A percentile compares a stretch with the other conserved stretches of the same genome.
Evolutionary conservation across 1,140 invertebrate genomes (phyloP).

Genomic region (Anastrepha ludens): DNA sequence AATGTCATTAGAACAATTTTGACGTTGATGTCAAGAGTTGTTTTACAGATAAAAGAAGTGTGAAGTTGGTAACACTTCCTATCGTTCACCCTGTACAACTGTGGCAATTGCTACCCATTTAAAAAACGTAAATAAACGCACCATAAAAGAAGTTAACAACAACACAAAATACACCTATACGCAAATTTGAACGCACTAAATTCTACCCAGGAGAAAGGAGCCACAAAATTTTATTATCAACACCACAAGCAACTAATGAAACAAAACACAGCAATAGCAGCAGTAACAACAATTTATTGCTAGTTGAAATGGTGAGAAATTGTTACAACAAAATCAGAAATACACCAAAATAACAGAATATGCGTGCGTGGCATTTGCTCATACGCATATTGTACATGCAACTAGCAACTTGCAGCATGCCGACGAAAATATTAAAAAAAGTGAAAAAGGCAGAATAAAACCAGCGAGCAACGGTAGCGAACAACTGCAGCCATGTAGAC

Average conservation of each 20-base stretch:
- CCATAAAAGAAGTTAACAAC: no score
- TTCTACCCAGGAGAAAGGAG: neutral
- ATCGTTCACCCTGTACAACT: no score
- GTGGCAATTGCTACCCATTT: no score
- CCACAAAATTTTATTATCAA: neutral
- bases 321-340: neutral
- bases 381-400: slow-evolving; percentile 34
- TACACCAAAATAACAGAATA: neutral
- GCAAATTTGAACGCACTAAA: neutral
- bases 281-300: slow-evolving; percentile 33
- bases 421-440: neutral
- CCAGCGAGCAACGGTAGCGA: slow-evolving; percentile 9
- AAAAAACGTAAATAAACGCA: no score
- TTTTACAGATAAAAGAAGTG: no score
- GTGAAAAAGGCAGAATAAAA: neutral
- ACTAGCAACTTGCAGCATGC: neutral
- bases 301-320: slow-evolving; percentile 31
- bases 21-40: no score
- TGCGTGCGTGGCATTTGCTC: neutral
- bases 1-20: no score
- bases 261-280: slow-evolving; percentile 1
- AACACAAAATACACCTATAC: neutral
- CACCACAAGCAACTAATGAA: slow-evolving; percentile 14
- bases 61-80: no score
- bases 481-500: neutral